Base-by-base conservation (phyloP, 2,888 invertebrate species). In the Altica lythri region DNA sequence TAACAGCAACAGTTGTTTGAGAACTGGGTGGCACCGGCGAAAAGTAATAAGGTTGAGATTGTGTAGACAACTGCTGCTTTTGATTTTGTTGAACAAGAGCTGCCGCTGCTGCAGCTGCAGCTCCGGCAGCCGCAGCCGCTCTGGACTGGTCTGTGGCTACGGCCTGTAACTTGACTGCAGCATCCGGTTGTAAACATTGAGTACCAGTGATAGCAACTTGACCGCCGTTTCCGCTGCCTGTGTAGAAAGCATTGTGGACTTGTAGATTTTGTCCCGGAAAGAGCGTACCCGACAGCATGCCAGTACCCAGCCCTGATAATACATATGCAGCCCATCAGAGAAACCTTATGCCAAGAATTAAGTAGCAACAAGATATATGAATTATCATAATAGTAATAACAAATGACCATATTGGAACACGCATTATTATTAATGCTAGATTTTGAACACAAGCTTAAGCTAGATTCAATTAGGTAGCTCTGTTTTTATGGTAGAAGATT, bases 31-130 rank as follows among this genome's bases (percentile, higher is more conserved):
- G 75, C 76, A 70, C 78, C 69, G 77, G 80, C 72, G 69, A 78
- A 73, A 65, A 82, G 72, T 69, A 82, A 72, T 74, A 75, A 10
- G 74, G 71, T 62, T 80, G 82, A 64, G 80, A 79, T 62, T 77
- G 76, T 12, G 72, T 71, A 62, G 80, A 81, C 64, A 80, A 79
- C 63, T 77, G 79, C 72, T 78, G 79, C 62, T 78, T 61, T 61
- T 61, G 79, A 55, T 75, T 60, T 78, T 78, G 59, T 19, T 49
- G 56, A 29, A 55, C 46, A 44, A 54, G 52, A 32, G 58, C 56
- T 19, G 60, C 53, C n/a, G 61, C 57, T 13, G 63, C 56, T 35
- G 57, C 55, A 9, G 64, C 47, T 13, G 51, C 55, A 72, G n/a
- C n/a, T n/a, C n/a, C 16, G 72, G 72, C 62, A 79, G 82, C 65